These are phyloP conservation scores for Condylura cristata DNA, from an alignment of 2,113 vertebrate genomes.

Conservation along the genomic window DNA sequence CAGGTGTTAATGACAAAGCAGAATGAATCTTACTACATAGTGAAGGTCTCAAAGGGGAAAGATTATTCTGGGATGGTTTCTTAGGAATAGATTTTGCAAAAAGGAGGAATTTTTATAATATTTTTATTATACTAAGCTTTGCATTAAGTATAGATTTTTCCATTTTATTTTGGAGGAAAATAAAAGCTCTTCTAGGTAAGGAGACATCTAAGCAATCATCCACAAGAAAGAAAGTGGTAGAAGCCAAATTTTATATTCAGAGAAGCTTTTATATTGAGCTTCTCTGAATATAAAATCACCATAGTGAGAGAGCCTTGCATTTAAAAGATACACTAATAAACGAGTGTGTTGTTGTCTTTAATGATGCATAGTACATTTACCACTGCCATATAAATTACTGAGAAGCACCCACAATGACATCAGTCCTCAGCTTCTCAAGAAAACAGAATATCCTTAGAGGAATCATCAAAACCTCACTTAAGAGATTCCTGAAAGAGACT, in stretches of 20 bases:
- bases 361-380: neutral
- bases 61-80: neutral
- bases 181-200: neutral
- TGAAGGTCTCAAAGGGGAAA: neutral
- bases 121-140: conserved; percentile 10
- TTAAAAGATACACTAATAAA: conserved; percentile 3
- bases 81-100: conserved; percentile 32
- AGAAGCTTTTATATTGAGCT: no score
- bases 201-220: neutral
- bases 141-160: neutral
- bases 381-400: neutral
- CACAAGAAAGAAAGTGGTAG: neutral
- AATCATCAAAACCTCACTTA: neutral
- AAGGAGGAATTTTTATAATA: neutral
- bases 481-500: neutral
- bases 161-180: conserved; percentile 9
- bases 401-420: neutral
- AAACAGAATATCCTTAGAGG: neutral
- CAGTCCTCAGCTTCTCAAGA: neutral
- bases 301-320: neutral
- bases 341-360: neutral
- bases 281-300: neutral
- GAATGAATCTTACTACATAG: neutral
- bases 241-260: neutral
- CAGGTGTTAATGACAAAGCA: neutral